A percentile compares a stretch with the other conserved stretches of the same genome.
phyloP scores from a whole-genome alignment of 2,113 vertebrate genomes.

The Orycteropus afer region DNA sequence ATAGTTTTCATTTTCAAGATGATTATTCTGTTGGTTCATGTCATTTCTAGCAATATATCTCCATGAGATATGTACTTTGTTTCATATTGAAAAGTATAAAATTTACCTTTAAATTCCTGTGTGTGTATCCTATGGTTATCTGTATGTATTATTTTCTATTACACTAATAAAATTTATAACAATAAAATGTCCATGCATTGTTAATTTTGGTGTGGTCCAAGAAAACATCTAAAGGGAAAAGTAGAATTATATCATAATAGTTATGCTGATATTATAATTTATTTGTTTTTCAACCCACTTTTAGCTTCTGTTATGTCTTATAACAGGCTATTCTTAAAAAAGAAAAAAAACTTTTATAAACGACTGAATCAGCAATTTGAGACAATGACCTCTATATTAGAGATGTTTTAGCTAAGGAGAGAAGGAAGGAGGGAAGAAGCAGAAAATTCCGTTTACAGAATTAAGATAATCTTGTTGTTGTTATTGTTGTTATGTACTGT shows the following conservation, averaged over 20 bases:
- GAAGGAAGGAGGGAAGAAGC: fast-evolving
- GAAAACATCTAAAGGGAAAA: neutral
- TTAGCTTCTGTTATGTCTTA: neutral
- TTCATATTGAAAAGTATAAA: conserved; percentile 99
- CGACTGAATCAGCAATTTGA: neutral
- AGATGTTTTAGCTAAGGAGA: neutral
- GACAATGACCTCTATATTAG: neutral
- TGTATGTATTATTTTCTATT: conserved; percentile 89
- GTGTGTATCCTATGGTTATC: conserved; percentile 96
- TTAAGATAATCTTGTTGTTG: no score
- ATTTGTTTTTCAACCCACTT: neutral
- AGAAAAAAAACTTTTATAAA: neutral
- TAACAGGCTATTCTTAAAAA: neutral
- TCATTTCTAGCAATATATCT: conserved; percentile 89
- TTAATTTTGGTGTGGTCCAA: neutral
- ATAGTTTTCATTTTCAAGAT: conserved; percentile 70
- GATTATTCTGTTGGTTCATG: conserved; percentile 86
- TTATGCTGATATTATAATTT: neutral
- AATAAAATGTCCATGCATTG: conserved; percentile 11
- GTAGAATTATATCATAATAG: neutral
- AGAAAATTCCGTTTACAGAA: neutral
- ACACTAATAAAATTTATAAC: conserved; percentile 89
- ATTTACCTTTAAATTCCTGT: conserved; percentile 90
- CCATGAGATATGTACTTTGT: conserved; percentile 95
- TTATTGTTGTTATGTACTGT: no score